Base-by-base conservation (phyloP, 2,113 vertebrate species). In the Pipra filicauda region DNA sequence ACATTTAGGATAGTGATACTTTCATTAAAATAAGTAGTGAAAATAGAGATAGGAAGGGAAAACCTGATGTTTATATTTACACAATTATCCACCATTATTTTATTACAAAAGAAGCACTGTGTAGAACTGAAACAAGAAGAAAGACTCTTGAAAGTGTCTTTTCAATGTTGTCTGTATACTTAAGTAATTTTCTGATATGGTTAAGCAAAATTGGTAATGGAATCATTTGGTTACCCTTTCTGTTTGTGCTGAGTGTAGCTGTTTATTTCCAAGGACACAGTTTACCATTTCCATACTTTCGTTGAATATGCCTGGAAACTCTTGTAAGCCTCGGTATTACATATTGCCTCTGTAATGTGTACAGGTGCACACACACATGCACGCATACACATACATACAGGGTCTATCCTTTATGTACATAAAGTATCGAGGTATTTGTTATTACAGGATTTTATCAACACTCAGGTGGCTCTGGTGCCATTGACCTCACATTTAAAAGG, bases 281-380 rank as follows among this genome's bases (percentile, higher is more conserved):
- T 87, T 78, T 93, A 51, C 19, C 12, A 27, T 81, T 89, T 74
- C 31, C 23, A 62, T 70, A 27, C 10, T 87, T 81, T 15, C 30
- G 7, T 69, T 73, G n/a, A 11, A 27, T 4, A 23, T 23, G 19
- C 59, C 43, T 80, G 46, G 41, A 70, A 89, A 41, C 2, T 2
- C 24, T 37, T 27, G 49, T n/a, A 58, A 83, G 66, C 8, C 7
- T 84, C 51, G 13, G 39, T 41, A 41, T 41, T 41, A 41, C 39
- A 41, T 41, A 22, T 57, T 3, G 3, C 16, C 54, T 37, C 30
- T 6, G 0, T 88, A 61, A 49, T 22, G 37, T 0, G 0, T 18
- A 62, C 20, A 35, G 2, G 1, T 51, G 31, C 15, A 61, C 6
- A 5, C 15, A 17, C 13, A 31, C 16, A 41, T 1, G 10, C 37